Percentiles rank a stretch among this genome's conserved stretches.
Conservation (phyloP, 1,140 invertebrate genomes). For the Holcopasites calliopsidis region DNA sequence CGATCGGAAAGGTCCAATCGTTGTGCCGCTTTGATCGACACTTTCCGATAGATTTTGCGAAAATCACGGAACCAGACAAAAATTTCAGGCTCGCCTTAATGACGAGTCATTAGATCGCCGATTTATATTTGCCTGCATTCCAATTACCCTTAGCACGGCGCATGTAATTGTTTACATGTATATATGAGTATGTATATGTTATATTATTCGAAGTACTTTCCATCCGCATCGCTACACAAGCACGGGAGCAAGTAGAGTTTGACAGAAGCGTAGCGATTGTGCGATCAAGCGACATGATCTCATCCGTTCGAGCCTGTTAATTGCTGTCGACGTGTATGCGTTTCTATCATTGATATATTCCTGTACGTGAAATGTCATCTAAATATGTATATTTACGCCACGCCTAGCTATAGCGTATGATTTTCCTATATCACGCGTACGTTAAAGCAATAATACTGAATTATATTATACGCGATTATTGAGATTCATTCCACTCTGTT, state of each 20-base stretch:
- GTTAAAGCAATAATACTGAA: not conserved
- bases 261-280: slow-evolving; percentile 15
- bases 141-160: too few relatives aligned
- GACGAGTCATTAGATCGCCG: slow-evolving; percentile 4
- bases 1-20: slow-evolving; percentile 33
- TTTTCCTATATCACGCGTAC: not conserved
- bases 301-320: slow-evolving; percentile 5
- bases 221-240: slow-evolving; percentile 11
- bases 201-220: too few relatives aligned
- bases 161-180: not conserved
- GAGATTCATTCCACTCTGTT: not conserved
- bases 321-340: not conserved
- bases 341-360: not conserved
- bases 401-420: slow-evolving; percentile 24
- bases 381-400: slow-evolving; percentile 28
- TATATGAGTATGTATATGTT: too few relatives aligned
- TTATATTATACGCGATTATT: not conserved
- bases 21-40: not conserved
- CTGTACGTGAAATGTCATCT: slow-evolving; percentile 2
- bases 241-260: slow-evolving; percentile 7
- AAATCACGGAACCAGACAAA: slow-evolving; percentile 8
- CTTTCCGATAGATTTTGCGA: not conserved
- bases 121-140: too few relatives aligned
- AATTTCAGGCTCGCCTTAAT: not conserved
- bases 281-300: slow-evolving; percentile 26